Evolutionary conservation across 2,113 vertebrate genomes (phyloP), one percentile per base, ranked within the genome.

Genomic region (Etia nguti): DNA sequence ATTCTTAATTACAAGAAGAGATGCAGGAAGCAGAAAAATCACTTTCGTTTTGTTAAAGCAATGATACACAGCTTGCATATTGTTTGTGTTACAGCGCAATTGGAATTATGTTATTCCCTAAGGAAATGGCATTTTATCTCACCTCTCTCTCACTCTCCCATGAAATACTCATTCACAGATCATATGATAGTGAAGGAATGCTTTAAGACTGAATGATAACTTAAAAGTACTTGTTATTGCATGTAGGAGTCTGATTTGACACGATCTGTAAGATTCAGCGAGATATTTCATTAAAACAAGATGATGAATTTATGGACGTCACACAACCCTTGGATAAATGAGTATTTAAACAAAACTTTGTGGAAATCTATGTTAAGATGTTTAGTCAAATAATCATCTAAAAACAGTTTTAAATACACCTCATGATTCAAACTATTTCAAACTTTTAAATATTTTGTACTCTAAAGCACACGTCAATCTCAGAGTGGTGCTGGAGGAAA

Each of bases 51-150:
- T 57, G 31, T n/a, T 79, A 29, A 80, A 31, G 38, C 4, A 13
- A 24, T n/a, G 56, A 24, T 41, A 10, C 80, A 56, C 24, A 8
- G 8, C 31, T 88, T 83, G 79, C 79, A 87, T 83, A 41, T 43
- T 6, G 77, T 86, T 89, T 91, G 82, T 46, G 6, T 91, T 87
- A 77, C 88, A 88, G 86, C 86, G 38, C 26, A 59, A 62, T 59
- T 83, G 50, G 65, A 48, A 16, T 60, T 79, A 82, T 80, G 80
- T 77, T 31, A 84, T 65, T 36, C 29, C 56, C 4, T 13, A 12
- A 41, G 16, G 54, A 81, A 83, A 89, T 80, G 3, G 5, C 3
- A 54, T 43, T 65, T 82, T 13, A 18, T 36, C 46, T 10, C 50
- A 24, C 16, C 11, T 31, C 46, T 54, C 20, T 24, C 54, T 73